A percentile compares a stretch with the other conserved stretches of the same genome.
These are phyloP conservation scores for Hypercompe scribonia DNA, from an alignment of 2,888 invertebrate species.

Conservation along the genomic window DNA sequence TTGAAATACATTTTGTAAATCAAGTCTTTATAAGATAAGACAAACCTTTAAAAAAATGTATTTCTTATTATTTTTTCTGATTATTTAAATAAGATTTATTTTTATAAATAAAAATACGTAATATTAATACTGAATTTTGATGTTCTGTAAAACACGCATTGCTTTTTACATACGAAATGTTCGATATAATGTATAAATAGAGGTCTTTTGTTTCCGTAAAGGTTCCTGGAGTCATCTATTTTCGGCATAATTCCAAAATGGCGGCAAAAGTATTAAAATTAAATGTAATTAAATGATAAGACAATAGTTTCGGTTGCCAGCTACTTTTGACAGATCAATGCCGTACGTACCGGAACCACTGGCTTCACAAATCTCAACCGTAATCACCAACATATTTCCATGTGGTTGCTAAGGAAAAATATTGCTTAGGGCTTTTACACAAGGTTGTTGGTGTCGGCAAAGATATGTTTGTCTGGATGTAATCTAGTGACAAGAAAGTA, in stretches of 20 bases:
- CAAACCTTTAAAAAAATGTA: too few relatives aligned
- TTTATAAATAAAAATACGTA: too few relatives aligned
- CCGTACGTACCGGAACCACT: constrained; percentile 70
- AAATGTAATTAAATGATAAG: constrained; percentile 45
- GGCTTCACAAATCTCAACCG: constrained; percentile 56
- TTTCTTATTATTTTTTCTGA: too few relatives aligned
- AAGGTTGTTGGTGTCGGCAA: constrained; percentile 36
- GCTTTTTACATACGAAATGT: neutral
- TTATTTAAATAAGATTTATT: too few relatives aligned
- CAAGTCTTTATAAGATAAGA: neutral
- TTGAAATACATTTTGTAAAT: neutral
- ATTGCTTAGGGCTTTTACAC: constrained; percentile 24
- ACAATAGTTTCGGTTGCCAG: constrained; percentile 57
- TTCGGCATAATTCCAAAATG: constrained; percentile 8
- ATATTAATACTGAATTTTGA: too few relatives aligned
- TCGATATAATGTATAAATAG: neutral
- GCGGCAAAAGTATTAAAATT: constrained; percentile 26
- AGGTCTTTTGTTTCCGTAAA: neutral
- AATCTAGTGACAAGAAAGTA: constrained; percentile 48
- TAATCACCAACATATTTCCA: constrained; percentile 31
- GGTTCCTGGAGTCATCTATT: neutral
- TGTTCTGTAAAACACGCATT: neutral
- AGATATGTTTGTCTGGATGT: constrained; percentile 38
- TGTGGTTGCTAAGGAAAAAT: constrained; percentile 29
- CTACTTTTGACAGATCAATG: constrained; percentile 70